A percentile compares a stretch with the other conserved stretches of the same genome.
phyloP scores from a whole-genome alignment of 2,888 invertebrate species.

The Spilosoma lubricipeda region DNA sequence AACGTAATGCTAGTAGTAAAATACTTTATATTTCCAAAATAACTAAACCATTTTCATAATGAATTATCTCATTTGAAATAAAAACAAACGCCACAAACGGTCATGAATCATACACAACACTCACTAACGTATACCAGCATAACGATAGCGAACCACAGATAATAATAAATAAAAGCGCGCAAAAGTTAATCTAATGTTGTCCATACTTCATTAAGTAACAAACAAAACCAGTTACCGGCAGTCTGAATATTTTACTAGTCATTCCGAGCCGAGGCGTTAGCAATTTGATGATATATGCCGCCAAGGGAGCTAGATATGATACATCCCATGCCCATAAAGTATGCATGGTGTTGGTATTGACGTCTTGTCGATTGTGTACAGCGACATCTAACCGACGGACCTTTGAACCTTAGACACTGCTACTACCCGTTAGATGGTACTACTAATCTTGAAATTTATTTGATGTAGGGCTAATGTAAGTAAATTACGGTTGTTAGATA shows the following conservation, averaged over 20 bases:
- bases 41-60: constrained; percentile 5
- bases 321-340: constrained; percentile 67
- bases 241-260: constrained; percentile 80
- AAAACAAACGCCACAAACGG: constrained; percentile 1
- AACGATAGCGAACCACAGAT: constrained; percentile 44
- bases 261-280: constrained; percentile 72
- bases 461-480: constrained; percentile 6
- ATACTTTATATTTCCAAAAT: not conserved
- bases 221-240: constrained; percentile 81
- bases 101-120: constrained; percentile 15
- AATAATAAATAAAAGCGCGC: constrained; percentile 51
- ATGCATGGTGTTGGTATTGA: constrained; percentile 77
- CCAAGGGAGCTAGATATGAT: constrained; percentile 76
- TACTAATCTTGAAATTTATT: constrained; percentile 16
- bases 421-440: constrained; percentile 59
- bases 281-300: constrained; percentile 78
- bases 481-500: constrained; percentile 17
- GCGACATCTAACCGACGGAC: constrained; percentile 66
- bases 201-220: constrained; percentile 75
- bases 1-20: not conserved
- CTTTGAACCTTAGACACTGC: constrained; percentile 41
- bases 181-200: constrained; percentile 51
- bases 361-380: constrained; percentile 59
- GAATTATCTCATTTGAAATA: constrained; percentile 15
- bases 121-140: constrained; percentile 34